Evolutionary conservation across 2,113 vertebrate species (phyloP).

Genomic region (Hiodon tergisus): DNA sequence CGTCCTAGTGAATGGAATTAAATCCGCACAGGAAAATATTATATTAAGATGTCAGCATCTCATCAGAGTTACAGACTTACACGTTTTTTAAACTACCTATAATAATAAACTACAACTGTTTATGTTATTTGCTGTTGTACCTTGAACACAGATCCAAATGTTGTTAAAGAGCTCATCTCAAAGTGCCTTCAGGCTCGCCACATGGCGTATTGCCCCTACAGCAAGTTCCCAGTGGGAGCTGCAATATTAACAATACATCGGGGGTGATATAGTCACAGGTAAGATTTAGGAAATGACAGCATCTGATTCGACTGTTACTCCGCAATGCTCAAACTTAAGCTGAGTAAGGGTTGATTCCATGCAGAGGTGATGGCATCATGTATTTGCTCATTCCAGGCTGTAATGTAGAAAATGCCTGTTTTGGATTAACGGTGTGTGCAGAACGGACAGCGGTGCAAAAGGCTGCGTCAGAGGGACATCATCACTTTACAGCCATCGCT

Average conservation of each 20-base stretch:
- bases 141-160: conserved; percentile 30
- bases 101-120: background rate
- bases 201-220: conserved; percentile 85
- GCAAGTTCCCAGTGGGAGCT: conserved; percentile 79
- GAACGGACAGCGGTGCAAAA: conserved; percentile 80
- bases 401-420: conserved; percentile 83
- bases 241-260: conserved; percentile 72
- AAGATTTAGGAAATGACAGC: conserved; percentile 28
- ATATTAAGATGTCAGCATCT: too few species aligned
- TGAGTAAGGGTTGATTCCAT: background rate
- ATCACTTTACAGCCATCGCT: conserved; percentile 78
- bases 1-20: too few species aligned
- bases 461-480: conserved; percentile 78
- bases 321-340: background rate
- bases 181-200: conserved; percentile 70
- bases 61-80: too few species aligned
- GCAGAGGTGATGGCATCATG: background rate
- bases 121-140: background rate
- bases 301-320: too few species aligned
- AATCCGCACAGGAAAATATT: too few species aligned
- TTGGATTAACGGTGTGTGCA: conserved; percentile 74
- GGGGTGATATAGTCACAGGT: conserved; percentile 81
- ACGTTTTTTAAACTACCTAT: background rate
- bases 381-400: conserved; percentile 68
- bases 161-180: conserved; percentile 62